These are phyloP conservation scores for Drosophila biarmipes DNA, from an alignment of 1,140 invertebrate species.

Conservation along the genomic window DNA sequence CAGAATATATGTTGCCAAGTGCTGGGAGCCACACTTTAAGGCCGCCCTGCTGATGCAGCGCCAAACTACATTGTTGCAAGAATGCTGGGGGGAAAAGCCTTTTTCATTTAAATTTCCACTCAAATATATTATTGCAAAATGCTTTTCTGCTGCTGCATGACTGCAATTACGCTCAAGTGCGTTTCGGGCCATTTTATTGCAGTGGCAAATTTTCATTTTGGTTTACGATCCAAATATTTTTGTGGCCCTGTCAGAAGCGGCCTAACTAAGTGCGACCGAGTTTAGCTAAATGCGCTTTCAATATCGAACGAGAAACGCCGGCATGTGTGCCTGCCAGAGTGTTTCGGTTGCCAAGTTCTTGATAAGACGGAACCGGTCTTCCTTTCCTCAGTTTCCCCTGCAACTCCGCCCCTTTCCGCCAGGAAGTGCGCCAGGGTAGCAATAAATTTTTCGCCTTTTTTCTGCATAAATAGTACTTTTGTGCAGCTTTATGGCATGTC, in stretches of 20 bases:
- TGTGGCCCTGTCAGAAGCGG: conserved; percentile 35
- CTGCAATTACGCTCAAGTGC: conserved; percentile 79
- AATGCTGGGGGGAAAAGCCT: background rate
- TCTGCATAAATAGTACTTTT: conserved; percentile 75
- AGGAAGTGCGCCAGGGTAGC: conserved; percentile 66
- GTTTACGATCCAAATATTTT: conserved; percentile 29
- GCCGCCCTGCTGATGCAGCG: conserved; percentile 14
- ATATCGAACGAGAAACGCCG: conserved; percentile 36
- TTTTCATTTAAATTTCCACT: conserved; percentile 78
- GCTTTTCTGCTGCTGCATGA: conserved; percentile 44
- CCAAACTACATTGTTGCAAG: conserved; percentile 23
- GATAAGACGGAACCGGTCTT: conserved; percentile 66
- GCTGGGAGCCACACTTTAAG: conserved; percentile 19
- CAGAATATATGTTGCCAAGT: conserved; percentile 31
- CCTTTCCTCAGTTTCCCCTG: conserved; percentile 35
- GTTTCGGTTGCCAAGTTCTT: conserved; percentile 71
- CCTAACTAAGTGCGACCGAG: conserved; percentile 64
- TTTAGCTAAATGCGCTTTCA: conserved; percentile 69
- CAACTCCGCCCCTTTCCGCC: background rate
- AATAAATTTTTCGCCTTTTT: conserved; percentile 60
- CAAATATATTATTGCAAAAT: conserved; percentile 74
- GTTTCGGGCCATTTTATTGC: conserved; percentile 71
- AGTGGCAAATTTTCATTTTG: conserved; percentile 66
- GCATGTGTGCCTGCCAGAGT: conserved; percentile 38
- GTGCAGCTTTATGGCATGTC: conserved; percentile 53